phyloP scores from a whole-genome alignment of 2,888 invertebrate species.

The Cyclophora albipunctata region DNA sequence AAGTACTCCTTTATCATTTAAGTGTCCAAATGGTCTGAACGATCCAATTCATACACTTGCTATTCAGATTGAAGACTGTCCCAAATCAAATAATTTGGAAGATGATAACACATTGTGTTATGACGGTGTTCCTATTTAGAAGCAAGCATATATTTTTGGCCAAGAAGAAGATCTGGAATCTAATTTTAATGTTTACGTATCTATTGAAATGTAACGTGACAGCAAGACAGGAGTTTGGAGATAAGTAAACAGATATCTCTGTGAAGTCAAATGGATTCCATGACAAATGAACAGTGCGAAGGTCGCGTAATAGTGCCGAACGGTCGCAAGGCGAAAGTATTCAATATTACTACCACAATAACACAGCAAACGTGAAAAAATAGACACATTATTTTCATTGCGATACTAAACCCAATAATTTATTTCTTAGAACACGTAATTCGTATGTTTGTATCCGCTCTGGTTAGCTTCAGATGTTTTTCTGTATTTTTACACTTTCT shows the following conservation, averaged over 20 bases:
- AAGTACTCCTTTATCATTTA: slow-evolving; percentile 18
- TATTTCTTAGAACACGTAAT: too few species aligned
- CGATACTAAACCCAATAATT: too few species aligned
- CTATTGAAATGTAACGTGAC: slow-evolving; percentile 3
- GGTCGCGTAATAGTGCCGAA: slow-evolving; percentile 32
- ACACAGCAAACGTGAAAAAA: slow-evolving; percentile 1
- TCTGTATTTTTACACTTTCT: too few species aligned
- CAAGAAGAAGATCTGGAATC: not conserved
- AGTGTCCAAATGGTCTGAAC: slow-evolving; percentile 27
- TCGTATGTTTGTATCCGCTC: too few species aligned
- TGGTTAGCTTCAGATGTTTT: too few species aligned
- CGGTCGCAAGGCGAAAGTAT: slow-evolving; percentile 23
- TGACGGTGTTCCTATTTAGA: not conserved
- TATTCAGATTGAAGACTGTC: slow-evolving; percentile 32
- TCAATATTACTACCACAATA: slow-evolving; percentile 2
- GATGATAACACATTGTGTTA: slow-evolving; percentile 6
- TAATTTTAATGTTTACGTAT: slow-evolving; percentile 3
- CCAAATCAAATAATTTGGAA: slow-evolving; percentile 35
- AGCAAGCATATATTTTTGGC: too few species aligned
- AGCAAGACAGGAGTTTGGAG: slow-evolving; percentile 20
- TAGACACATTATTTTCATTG: too few species aligned
- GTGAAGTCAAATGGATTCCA: slow-evolving; percentile 34
- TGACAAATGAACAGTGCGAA: slow-evolving; percentile 33
- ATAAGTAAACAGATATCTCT: slow-evolving; percentile 28
- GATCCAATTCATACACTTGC: slow-evolving; percentile 42